A percentile compares a stretch with the other conserved stretches of the same genome.
Evolutionary conservation across 92 coral and sea anemone genomes (phyloP).

Genomic region (Bergia sp.): DNA sequence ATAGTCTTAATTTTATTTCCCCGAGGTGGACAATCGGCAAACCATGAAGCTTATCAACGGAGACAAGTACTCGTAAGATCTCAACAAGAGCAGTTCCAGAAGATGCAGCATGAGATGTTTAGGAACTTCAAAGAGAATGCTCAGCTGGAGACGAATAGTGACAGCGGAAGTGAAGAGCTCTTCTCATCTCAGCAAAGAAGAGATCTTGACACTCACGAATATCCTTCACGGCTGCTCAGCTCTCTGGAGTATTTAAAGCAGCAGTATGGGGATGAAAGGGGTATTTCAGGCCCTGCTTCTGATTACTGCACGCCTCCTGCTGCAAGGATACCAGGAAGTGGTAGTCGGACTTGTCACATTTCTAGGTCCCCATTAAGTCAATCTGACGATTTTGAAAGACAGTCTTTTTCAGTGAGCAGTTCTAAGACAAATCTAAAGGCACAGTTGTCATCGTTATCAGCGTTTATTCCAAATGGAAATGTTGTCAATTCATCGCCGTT

Average conservation of each 20-base stretch:
- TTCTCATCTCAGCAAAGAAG: slow-evolving; percentile 36
- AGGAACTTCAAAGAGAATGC: slow-evolving; percentile 59
- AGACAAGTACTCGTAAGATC: slow-evolving; percentile 61
- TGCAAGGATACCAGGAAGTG: slow-evolving; percentile 59
- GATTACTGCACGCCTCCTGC: slow-evolving; percentile 35
- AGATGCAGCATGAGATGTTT: slow-evolving; percentile 61
- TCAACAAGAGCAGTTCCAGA: slow-evolving; percentile 66
- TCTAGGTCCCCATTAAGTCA: not conserved
- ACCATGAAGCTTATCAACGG: not conserved
- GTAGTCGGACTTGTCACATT: not conserved
- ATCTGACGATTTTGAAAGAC: not conserved
- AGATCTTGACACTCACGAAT: not conserved
- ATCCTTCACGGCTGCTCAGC: slow-evolving; percentile 21
- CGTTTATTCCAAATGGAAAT: not conserved
- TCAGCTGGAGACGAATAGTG: slow-evolving; percentile 42
- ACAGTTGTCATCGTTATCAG: not conserved
- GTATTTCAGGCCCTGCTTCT: not conserved
- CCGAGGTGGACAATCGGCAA: not conserved
- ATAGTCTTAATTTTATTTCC: not conserved
- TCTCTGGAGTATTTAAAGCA: slow-evolving; percentile 60
- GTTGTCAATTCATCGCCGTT: not conserved
- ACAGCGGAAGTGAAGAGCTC: slow-evolving; percentile 42
- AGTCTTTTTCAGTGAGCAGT: not conserved
- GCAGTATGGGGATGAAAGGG: slow-evolving; percentile 48
- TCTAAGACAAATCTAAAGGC: not conserved